Conservation (phyloP, 92 coral and sea anemone species). For the Paramuricea clavata region DNA sequence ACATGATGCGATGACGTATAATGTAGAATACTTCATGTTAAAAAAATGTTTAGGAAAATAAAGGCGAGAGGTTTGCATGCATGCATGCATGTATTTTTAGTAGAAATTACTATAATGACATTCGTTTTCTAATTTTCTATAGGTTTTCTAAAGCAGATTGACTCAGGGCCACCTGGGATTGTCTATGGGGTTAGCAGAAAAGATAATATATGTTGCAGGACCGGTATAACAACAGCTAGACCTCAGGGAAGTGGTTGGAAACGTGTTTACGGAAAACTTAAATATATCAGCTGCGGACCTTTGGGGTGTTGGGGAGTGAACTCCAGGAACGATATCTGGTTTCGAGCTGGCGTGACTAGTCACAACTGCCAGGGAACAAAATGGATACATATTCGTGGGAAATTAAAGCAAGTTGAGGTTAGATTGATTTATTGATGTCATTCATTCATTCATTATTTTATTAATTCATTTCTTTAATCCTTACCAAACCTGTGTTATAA, state of each 20-base stretch:
- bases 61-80: no score
- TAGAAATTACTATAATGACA: no score
- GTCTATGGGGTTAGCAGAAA: not conserved
- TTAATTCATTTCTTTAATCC: no score
- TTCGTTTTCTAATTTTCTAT: no score
- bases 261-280: not conserved
- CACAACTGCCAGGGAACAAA: not conserved
- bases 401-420: not conserved
- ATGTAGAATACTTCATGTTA: no score
- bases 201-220: not conserved
- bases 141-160: no score
- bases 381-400: not conserved
- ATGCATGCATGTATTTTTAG: no score
- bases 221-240: not conserved
- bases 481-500: no score
- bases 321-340: not conserved
- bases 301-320: not conserved
- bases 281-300: not conserved
- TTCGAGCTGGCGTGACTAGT: not conserved
- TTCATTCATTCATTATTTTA: no score
- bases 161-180: not conserved
- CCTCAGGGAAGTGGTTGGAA: not conserved
- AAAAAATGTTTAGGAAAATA: no score
- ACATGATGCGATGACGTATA: no score
- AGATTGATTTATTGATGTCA: no score